Base-by-base conservation (phyloP, 2,888 invertebrate species). In the Epirrhoe tristata region DNA sequence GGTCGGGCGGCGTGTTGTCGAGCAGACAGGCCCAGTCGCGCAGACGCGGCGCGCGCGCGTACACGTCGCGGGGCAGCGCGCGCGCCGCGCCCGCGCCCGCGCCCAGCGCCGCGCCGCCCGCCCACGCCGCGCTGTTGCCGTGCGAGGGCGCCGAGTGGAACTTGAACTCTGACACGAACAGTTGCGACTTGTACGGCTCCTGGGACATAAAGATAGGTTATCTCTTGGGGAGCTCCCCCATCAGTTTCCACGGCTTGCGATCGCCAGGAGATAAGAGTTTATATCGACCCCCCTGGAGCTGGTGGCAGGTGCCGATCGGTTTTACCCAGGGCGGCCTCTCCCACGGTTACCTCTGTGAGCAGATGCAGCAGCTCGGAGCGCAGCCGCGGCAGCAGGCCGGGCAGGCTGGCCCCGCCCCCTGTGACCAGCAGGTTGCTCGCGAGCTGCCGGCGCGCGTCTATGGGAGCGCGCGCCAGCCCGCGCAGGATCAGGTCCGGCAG, bases 371-470 rank as follows among this genome's bases (percentile, higher is more conserved):
- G 91, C 88, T 99, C 99, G 1, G 95, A 91, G 73, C 96, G 95
- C 0, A 99, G 93, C 61, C 99, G 95, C 24, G 97, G 94, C 79
- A 95, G 94, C 77, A 99, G 96, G 0, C 99, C 99, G 62, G 96
- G 96, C 72, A 97, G 91, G 95, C 97, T 96, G 0, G 96, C 94
- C 1, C 97, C 96, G 10, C 99, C 99, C 43, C 99, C 99, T 63
- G 97, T 95, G 17, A 99, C 89, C 63, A 99, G 92, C 74, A 99
- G 95, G 88, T 97, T 98, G 84, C 96, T 96, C 0, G 98, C 96
- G 50, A 99, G 92, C 57, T 94, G 93, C 62, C 94, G 94, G 12
- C 98, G 95, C 69, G 96, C 95, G 93, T 99, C 98, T 10, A 63
- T 97, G 67, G 77, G 67, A 55, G 72, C 63, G 54, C 67, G 16